These are phyloP conservation scores for Bedellia somnulentella DNA, from an alignment of 2,888 invertebrate genomes.

Conservation along the genomic window DNA sequence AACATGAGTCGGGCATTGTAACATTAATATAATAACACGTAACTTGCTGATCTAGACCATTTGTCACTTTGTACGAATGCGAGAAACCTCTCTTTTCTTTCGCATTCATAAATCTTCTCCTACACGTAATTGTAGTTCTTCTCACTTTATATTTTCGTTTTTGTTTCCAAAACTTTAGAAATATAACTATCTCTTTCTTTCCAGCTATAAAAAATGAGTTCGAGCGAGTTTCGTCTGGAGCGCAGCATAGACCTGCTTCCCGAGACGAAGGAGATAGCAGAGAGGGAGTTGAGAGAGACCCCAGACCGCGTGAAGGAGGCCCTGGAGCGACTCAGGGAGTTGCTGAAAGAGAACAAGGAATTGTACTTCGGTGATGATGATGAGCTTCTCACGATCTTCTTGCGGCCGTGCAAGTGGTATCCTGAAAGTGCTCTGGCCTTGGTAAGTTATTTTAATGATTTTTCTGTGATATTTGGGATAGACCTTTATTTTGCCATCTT, in stretches of 20 bases:
- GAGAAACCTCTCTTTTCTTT: too few relatives aligned
- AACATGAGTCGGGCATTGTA: too few relatives aligned
- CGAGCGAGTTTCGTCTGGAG: constrained; percentile 60
- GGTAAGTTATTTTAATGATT: constrained; percentile 62
- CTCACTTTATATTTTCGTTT: too few relatives aligned
- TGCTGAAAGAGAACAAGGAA: constrained; percentile 69
- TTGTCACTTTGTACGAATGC: too few relatives aligned
- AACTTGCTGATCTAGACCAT: too few relatives aligned
- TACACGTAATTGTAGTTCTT: too few relatives aligned
- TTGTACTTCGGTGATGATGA: constrained; percentile 73
- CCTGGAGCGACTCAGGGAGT: constrained; percentile 61
- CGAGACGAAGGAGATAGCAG: constrained; percentile 62
- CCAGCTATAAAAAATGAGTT: constrained; percentile 30
- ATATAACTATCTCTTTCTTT: constrained; percentile 9
- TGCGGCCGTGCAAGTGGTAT: constrained; percentile 83
- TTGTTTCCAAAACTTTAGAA: too few relatives aligned
- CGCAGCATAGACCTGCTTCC: constrained; percentile 58
- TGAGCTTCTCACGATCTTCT: constrained; percentile 74
- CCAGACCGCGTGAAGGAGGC: constrained; percentile 67
- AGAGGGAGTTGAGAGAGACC: constrained; percentile 69
- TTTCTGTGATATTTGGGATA: too few relatives aligned
- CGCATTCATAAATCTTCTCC: too few relatives aligned
- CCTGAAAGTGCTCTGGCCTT: constrained; percentile 77
- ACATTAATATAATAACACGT: too few relatives aligned
- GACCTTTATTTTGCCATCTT: too few relatives aligned